Evolutionary conservation across 2,797 vertebrate genomes (phyloP).

Genomic region (Silurus aristotelis): DNA sequence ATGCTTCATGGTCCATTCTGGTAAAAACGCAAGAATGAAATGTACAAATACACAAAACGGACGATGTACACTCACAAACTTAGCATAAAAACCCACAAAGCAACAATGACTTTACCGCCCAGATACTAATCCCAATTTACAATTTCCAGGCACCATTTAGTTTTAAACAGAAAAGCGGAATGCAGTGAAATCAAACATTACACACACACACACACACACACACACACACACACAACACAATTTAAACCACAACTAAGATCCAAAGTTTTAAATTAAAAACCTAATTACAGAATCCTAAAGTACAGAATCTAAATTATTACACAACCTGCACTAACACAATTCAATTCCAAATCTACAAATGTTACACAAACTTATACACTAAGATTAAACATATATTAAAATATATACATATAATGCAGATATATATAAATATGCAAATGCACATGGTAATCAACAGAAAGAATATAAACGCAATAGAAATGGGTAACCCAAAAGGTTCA

Average conservation of each 20-base stretch:
- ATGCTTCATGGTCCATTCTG: conserved; percentile 18
- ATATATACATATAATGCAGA: neutral
- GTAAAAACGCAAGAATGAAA: conserved; percentile 17
- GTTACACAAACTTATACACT: neutral
- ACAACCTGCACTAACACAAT: neutral
- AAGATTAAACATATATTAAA: neutral
- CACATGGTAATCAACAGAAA: too few species aligned
- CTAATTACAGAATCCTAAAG: neutral
- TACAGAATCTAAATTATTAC: neutral
- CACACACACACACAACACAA: too few species aligned
- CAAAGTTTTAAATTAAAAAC: too few species aligned
- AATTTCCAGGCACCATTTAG: too few species aligned
- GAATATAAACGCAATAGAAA: neutral
- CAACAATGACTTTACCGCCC: neutral
- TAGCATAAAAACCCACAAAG: neutral
- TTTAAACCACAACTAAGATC: too few species aligned
- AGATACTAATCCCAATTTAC: neutral
- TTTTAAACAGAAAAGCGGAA: neutral
- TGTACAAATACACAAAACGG: conserved; percentile 3
- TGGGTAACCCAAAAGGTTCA: neutral
- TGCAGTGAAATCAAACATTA: neutral
- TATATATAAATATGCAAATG: too few species aligned
- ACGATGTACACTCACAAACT: conserved; percentile 1
- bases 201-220: too few species aligned
- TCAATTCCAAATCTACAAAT: neutral